phyloP scores from a whole-genome alignment of 2,113 vertebrate species.

The Diphyllodes magnificus region DNA sequence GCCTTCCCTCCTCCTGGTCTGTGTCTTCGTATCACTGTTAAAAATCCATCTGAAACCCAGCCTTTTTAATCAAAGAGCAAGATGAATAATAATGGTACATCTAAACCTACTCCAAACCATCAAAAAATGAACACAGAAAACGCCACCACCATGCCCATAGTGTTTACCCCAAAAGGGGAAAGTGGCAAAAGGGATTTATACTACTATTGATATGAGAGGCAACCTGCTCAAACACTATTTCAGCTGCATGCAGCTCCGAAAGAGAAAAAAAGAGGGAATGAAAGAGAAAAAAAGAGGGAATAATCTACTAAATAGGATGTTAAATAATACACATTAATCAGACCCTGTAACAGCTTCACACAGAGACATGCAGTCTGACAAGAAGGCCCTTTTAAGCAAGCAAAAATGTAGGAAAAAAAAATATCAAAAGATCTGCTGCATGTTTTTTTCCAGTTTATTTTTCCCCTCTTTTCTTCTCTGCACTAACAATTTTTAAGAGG shows the following conservation, averaged over 20 bases:
- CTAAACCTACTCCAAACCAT: background rate
- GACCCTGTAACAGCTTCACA: background rate
- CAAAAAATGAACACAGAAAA: background rate
- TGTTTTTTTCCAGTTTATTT: slow-evolving; percentile 32
- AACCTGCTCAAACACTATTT: background rate
- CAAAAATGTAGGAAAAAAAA: background rate
- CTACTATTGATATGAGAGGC: background rate
- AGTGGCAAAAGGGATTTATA: background rate
- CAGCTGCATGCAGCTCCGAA: background rate
- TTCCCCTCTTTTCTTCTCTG: background rate
- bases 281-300: background rate
- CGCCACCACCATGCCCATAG: background rate
- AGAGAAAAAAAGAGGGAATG: background rate
- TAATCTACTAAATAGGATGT: background rate
- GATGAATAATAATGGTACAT: background rate
- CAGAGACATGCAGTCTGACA: background rate
- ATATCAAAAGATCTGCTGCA: background rate
- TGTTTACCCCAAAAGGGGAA: background rate
- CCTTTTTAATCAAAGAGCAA: background rate
- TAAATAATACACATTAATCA: background rate
- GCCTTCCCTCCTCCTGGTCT: background rate
- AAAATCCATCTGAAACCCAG: background rate
- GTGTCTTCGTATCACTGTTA: background rate
- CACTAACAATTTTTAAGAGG: slow-evolving; percentile 14
- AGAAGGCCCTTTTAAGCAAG: background rate